Conservation (phyloP, 2,797 vertebrate genomes). For the Chaunax sp. region DNA sequence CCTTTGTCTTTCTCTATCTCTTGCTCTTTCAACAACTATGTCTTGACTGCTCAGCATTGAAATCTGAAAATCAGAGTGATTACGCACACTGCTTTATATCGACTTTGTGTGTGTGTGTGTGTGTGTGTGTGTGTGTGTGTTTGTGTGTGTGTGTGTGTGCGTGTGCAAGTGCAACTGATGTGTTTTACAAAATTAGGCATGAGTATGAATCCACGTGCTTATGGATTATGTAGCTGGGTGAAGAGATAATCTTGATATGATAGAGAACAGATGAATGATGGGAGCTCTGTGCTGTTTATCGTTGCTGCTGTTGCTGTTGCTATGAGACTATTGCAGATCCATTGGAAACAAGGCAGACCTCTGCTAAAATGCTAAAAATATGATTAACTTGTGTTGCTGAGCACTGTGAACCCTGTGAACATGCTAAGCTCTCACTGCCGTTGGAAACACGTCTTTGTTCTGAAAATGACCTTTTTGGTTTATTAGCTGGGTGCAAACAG, state of each 20-base stretch:
- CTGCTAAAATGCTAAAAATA: constrained; percentile 32
- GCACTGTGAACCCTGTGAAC: constrained; percentile 7
- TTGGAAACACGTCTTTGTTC: constrained; percentile 1
- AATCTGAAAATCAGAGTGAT: too few species aligned
- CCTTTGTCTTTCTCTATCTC: too few species aligned
- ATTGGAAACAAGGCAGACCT: constrained; percentile 14
- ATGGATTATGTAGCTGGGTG: neutral
- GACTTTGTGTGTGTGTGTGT: too few species aligned
- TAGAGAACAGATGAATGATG: constrained; percentile 3
- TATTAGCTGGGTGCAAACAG: neutral
- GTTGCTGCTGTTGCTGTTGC: constrained; percentile 42
- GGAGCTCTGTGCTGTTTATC: constrained; percentile 17
- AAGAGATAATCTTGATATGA: neutral
- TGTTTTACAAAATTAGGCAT: neutral
- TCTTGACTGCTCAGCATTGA: too few species aligned
- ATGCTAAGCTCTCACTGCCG: constrained; percentile 11
- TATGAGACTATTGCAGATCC: constrained; percentile 41
- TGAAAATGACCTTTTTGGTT: constrained; percentile 20
- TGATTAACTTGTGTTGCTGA: constrained; percentile 24
- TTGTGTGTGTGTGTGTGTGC: too few species aligned
- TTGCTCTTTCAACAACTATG: too few species aligned
- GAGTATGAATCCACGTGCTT: neutral
- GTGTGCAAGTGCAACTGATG: too few species aligned
- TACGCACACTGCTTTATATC: too few species aligned
- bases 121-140: too few species aligned